Percentiles rank a stretch among this genome's conserved stretches.
phyloP scores from a whole-genome alignment of 2,113 vertebrate species.

The Eurypyga helias region DNA sequence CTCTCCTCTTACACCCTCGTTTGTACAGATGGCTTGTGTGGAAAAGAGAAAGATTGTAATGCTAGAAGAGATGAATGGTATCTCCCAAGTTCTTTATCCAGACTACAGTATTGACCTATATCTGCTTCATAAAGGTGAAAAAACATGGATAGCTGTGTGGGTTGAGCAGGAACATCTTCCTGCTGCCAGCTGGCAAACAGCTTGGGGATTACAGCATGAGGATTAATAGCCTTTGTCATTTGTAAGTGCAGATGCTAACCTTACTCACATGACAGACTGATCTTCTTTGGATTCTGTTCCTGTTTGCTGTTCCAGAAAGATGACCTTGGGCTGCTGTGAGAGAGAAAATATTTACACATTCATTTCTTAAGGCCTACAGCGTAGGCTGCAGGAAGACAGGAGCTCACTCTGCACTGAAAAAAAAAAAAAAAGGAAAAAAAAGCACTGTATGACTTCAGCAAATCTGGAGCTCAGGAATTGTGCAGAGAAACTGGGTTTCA shows the following conservation, averaged over 20 bases:
- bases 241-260: conserved; percentile 69
- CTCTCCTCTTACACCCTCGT: neutral
- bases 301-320: conserved; percentile 69
- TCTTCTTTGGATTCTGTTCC: conserved; percentile 65
- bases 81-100: neutral
- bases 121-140: conserved; percentile 65
- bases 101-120: conserved; percentile 48
- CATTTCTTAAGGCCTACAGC: conserved; percentile 28
- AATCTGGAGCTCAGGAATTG: neutral
- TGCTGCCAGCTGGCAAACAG: conserved; percentile 70
- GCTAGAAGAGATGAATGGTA: conserved; percentile 18
- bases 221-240: conserved; percentile 74
- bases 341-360: conserved; percentile 65
- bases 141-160: conserved; percentile 51
- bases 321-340: conserved; percentile 65
- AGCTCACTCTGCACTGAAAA: neutral
- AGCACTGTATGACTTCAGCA: neutral
- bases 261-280: conserved; percentile 68
- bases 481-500: neutral
- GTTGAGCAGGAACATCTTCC: conserved; percentile 52
- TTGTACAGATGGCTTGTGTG: neutral
- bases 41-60: neutral
- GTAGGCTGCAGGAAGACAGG: neutral
- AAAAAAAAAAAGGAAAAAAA: neutral
- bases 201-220: conserved; percentile 68